Evolutionary conservation across 2,888 invertebrate species (phyloP), one percentile per base, ranked within the genome.

Genomic region (Plagiodera versicolora): DNA sequence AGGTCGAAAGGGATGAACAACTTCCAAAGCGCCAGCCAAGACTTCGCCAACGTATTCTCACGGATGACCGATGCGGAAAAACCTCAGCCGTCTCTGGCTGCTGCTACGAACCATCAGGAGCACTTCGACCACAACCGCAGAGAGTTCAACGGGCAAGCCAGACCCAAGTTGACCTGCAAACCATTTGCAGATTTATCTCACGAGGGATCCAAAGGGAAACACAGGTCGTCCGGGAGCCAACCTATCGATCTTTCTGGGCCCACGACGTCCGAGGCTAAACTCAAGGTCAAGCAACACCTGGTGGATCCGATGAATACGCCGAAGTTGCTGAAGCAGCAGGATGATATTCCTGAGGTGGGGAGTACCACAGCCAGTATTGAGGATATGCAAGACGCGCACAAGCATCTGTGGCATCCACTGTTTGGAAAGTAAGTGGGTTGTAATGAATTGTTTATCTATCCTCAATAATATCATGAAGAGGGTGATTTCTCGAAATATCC

Each of bases 331-430:
- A 74, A 74, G 64, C 67, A 67, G 64, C 72, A 79, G 56, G 87
- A 87, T 39, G 87, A 87, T 52, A 73, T 81, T 71, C 82, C 86
- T 1, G 87, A 87, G 76, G 86, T 87, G 45, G 87, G 87, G 68
- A 87, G 87, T 77, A 87, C 87, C 45, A 87, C 86, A 52, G 84
- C 84, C 67, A 83, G 83, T 60, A 82, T 85, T 4, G 87, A 86
- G 58, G 82, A 82, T 63, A 84, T 83, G 64, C 81, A 81, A 60
- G 85, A 85, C 67, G 83, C 87, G 50, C 86, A 88, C 71, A 85
- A 88, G 72, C 89, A 89, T 67, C 82, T 92, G 53, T 92, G 92
- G 92, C 92, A 92, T 82, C 92, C 92, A 56, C 83, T 92, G 51
- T 92, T 92, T 79, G 90, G 91, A 85, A 92, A 90, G 92, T 92